Evolutionary conservation across 2,113 vertebrate species (phyloP), one percentile per base, ranked within the genome.

Genomic region (Limanda limanda): DNA sequence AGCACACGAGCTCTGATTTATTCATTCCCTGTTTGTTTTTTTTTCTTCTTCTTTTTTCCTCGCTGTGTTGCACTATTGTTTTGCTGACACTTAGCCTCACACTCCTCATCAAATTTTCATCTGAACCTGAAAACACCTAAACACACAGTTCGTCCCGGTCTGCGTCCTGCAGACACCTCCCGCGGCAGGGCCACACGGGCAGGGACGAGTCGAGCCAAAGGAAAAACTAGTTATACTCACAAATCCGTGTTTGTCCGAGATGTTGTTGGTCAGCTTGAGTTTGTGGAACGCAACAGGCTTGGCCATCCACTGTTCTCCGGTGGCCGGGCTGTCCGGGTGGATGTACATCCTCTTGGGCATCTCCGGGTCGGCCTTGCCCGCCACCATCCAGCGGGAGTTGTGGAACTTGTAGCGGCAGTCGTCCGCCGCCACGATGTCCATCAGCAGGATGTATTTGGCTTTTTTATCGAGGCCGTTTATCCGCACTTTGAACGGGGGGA

Each of bases 321-420:
- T 99, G 88, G 97, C 97, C 0, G 97, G 97, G 85, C 97, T 98
- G 92, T 99, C 98, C 52, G 98, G 98, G 94, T 99, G 98, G 88
- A 99, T 99, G 86, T 99, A 99, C 97, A 99, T 99, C 84, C 97
- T 94, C 83, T 99, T 99, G 88, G 98, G 98, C 98, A 99, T 99
- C 96, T 99, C 98, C 0, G 98, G 98, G 89, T 99, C 98, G 15
- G 98, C 97, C 83, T 99, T 99, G 4, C 98, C 98, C 10, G 97
- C 98, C 67, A 99, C 98, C 98, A 99, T 99, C 98, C 98, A 99
- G 87, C 98, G 97, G 1, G 98, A 99, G 74, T 99, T 99, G 93
- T 99, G 98, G 92, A 99, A 99, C 86, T 99, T 99, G 88, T 99
- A 98, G 74, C 98, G 97, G 89, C 98, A 99, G 60, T 99, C 98